A percentile compares a stretch with the other conserved stretches of the same genome.
phyloP scores from a whole-genome alignment of 2,888 invertebrate genomes.

The Meteorus cinctellus region DNA sequence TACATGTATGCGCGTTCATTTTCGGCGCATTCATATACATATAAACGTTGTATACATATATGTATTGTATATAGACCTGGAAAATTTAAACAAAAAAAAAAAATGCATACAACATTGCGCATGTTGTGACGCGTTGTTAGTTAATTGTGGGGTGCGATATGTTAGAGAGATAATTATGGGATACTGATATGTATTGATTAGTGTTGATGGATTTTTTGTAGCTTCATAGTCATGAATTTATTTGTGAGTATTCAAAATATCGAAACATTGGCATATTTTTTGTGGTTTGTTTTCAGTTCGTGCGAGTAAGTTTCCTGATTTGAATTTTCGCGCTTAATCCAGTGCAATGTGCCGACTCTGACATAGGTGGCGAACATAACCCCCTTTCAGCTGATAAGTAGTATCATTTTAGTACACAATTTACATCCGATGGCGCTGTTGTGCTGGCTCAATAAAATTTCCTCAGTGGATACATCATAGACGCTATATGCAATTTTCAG shows the following conservation, averaged over 20 bases:
- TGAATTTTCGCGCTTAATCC: background rate
- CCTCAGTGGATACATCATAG: background rate
- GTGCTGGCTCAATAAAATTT: background rate
- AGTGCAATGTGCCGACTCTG: background rate
- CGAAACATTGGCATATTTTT: background rate
- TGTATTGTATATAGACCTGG: background rate
- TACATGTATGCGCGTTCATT: background rate
- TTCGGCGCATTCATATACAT: conserved; percentile 1
- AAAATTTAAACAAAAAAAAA: no score
- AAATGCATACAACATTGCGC: no score
- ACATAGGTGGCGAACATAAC: background rate
- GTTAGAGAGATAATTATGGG: background rate
- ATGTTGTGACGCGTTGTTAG: background rate
- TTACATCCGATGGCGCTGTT: background rate
- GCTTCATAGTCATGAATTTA: background rate
- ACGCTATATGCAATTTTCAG: background rate
- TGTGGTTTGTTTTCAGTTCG: background rate
- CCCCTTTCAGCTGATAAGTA: background rate
- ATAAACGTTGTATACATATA: background rate
- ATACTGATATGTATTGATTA: background rate
- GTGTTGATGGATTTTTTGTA: background rate
- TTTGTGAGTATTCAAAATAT: background rate
- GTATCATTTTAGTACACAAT: background rate
- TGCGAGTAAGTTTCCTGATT: background rate
- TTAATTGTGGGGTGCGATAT: background rate